Conservation (phyloP, 2,113 vertebrate genomes). For the Paramisgurnus dabryanus region DNA sequence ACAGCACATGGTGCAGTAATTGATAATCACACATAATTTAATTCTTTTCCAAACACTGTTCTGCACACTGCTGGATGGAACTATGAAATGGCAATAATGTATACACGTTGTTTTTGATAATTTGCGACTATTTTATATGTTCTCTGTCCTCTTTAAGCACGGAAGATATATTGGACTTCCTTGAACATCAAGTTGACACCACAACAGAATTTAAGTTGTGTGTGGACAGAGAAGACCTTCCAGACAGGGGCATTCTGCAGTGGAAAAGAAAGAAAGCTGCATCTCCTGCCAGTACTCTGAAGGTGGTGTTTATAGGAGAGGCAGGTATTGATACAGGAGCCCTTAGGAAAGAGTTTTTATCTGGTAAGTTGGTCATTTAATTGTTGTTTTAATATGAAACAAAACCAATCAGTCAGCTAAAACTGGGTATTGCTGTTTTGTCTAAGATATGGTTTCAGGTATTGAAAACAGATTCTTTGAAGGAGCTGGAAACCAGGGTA, state of each 20-base stretch:
- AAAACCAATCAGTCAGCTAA: not conserved
- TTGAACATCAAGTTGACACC: conserved; percentile 1
- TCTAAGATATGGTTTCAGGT: not conserved
- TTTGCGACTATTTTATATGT: too few species aligned
- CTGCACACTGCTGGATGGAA: too few species aligned
- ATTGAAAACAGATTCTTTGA: conserved; percentile 3
- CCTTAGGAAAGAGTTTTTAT: conserved; percentile 1
- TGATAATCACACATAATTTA: too few species aligned
- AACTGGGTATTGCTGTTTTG: not conserved
- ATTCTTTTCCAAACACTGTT: too few species aligned
- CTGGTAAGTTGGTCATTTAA: not conserved
- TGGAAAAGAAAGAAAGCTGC: conserved; percentile 1
- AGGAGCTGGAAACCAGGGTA: conserved; percentile 3
- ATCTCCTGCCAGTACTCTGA: not conserved
- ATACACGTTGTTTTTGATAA: too few species aligned
- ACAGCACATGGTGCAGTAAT: too few species aligned
- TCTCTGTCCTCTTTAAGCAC: too few species aligned
- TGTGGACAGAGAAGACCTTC: conserved; percentile 3
- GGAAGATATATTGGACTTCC: not conserved
- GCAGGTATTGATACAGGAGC: not conserved
- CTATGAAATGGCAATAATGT: too few species aligned
- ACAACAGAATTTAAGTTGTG: not conserved
- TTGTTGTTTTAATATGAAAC: not conserved
- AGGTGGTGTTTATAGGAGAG: not conserved
- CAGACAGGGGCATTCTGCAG: not conserved